Evolutionary conservation across 2,888 invertebrate species (phyloP), one percentile per base, ranked within the genome.

Genomic region (Dorcus parallelipipedus): DNA sequence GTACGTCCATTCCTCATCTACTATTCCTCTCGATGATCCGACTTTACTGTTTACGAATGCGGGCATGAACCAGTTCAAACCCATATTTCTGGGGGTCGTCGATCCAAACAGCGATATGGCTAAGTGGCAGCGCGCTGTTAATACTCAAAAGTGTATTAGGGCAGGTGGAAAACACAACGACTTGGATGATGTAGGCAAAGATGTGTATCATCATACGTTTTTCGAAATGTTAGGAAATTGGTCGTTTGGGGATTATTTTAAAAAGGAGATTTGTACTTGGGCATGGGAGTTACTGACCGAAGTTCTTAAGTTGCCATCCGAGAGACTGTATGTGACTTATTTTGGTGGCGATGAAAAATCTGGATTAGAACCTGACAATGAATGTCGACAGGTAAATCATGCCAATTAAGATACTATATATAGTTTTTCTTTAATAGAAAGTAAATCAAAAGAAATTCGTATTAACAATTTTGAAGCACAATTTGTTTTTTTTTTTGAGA

Each of bases 151-250:
- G 79, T 99, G 99, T 78, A 98, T 99, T 67, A 87, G 99, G 73
- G 98, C 98, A 67, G 62, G 98, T 54, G 99, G 99, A 52, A 99
- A 99, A 80, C 99, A 99, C 79, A 99, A 99, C 78, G 99, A 99
- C 79, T 81, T 99, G 60, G 99, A 99, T 80, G 99, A 99, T 83
- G 99, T 99, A 8, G 99, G 99, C 38, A 98, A 98, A 81, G 99
- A 99, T 82, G 96, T 97, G 2, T 99, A 99, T 74, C 99, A 99
- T 82, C 99, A 99, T 73, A 99, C 99, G 3, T 99, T 98, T 80
- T 99, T 99, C 80, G 99, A 99, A 83, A 99, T 99, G 99, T 85
- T 99, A 84, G 99, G 99, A 6, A 99, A 99, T 78, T 99, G 99
- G 99, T 99, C 98, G 0, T 99, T 99, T 81, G 98, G 98, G n/a